phyloP scores from a whole-genome alignment of 2,888 invertebrate species.

The Hofmannophila pseudospretella region DNA sequence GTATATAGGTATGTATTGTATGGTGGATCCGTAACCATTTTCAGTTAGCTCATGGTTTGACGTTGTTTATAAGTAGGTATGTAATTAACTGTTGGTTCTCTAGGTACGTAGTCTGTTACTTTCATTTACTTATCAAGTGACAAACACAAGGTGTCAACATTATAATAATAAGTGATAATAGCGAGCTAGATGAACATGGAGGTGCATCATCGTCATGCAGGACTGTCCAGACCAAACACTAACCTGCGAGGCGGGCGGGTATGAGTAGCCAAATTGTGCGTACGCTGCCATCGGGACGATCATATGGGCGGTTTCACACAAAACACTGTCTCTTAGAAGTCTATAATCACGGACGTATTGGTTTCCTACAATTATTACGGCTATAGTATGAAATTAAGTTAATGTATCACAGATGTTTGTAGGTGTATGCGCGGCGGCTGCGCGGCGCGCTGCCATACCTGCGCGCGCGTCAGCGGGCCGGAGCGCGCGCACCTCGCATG shows the following conservation, averaged over 20 bases:
- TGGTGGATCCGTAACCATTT: too few relatives aligned
- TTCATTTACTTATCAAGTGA: too few relatives aligned
- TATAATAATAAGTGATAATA: too few relatives aligned
- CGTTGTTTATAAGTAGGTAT: too few relatives aligned
- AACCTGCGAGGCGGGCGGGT: constrained; percentile 95
- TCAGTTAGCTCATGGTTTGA: too few relatives aligned
- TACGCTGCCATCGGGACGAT: constrained; percentile 85
- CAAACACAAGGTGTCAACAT: too few relatives aligned
- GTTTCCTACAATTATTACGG: constrained; percentile 49
- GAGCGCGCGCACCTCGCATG: constrained; percentile 66
- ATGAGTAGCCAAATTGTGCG: constrained; percentile 94
- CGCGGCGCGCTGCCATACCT: constrained; percentile 70
- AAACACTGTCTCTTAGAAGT: constrained; percentile 73
- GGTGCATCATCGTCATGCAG: too few relatives aligned
- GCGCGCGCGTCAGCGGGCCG: constrained; percentile 57
- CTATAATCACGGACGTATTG: constrained; percentile 59
- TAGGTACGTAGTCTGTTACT: too few relatives aligned
- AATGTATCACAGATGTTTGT: constrained; percentile 68
- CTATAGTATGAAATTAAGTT: constrained; percentile 45
- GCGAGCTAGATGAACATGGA: too few relatives aligned
- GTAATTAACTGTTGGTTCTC: too few relatives aligned
- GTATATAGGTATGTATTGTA: too few relatives aligned
- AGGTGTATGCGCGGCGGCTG: constrained; percentile 63
- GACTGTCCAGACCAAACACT: too few relatives aligned
- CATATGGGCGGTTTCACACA: constrained; percentile 76